Base-by-base conservation (phyloP, 53 echinoderm and acorn worm genomes). In the Temnopleurus reevesii region DNA sequence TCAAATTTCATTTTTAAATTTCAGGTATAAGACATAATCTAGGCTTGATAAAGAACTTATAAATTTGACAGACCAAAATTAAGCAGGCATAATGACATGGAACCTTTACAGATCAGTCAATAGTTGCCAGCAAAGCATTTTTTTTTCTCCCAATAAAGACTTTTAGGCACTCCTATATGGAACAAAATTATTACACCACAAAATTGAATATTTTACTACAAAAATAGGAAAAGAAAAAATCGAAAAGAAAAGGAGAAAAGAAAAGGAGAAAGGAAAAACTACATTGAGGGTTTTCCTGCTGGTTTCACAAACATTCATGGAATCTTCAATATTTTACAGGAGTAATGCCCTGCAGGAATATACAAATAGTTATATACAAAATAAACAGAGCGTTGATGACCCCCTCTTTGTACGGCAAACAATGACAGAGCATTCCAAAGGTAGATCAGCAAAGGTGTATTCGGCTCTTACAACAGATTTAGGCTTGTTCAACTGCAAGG, bases 401-500 rank as follows among this genome's bases (percentile, higher is more conserved):
- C 63, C 34, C 33, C 71, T 38, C 6, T 19, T 8, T 71, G 41
- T 21, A 71, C 5, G 0, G n/a, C 5, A 5, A 12, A 7, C 27
- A 19, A 1, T 5, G 18, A 38, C 36, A 38, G 71, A n/a, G 71
- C 41, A 19, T n/a, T 41, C 10, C 17, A 34, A 4, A 66, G 71
- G 71, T 19, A 58, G 58, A 58, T n/a, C 5, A 27, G 21, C n/a
- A 8, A 41, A 8, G 63, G 17, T 5, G 4, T 58, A 28, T 25
- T 30, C 60, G 4, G 17, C 6, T 19, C 38, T 12, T 0, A 28
- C 2, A 15, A n/a, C 71, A 1, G 41, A 3, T 35, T 89, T 47
- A 89, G 19, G 76, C 89, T 89, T 89, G 89, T 66, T 89, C 89
- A 12, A 89, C 89, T 89, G 76, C 21, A 76, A 13, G 29, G 56